These are phyloP conservation scores for Ypsolopha sequella DNA, from an alignment of 2,888 invertebrate species.

Conservation along the genomic window DNA sequence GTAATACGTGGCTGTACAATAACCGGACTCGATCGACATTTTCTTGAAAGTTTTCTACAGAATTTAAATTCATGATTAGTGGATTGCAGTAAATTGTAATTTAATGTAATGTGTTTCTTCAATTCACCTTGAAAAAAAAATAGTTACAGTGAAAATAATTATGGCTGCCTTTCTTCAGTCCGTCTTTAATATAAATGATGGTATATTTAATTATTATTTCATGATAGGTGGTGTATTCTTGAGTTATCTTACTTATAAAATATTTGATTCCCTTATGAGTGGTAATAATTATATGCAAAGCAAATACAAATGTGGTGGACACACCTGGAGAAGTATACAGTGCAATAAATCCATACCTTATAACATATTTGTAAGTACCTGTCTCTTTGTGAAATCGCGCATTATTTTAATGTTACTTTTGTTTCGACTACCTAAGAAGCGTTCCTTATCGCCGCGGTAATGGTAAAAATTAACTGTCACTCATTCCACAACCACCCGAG, in stretches of 20 bases:
- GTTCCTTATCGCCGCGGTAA: too few species aligned
- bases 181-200: constrained; percentile 31
- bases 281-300: constrained; percentile 47
- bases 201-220: constrained; percentile 50
- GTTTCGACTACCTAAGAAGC: too few species aligned
- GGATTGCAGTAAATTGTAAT: constrained; percentile 5
- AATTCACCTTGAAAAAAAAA: too few species aligned
- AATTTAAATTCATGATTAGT: not conserved
- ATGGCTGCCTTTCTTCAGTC: constrained; percentile 24
- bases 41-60: not conserved
- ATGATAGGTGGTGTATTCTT: constrained; percentile 49
- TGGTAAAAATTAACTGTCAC: too few species aligned
- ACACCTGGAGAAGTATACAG: constrained; percentile 64
- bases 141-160: not conserved
- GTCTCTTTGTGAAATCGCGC: not conserved
- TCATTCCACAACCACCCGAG: too few species aligned
- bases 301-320: constrained; percentile 42
- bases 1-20: too few species aligned
- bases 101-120: not conserved
- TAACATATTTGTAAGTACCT: constrained; percentile 56
- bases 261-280: constrained; percentile 41
- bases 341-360: constrained; percentile 63
- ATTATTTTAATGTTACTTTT: not conserved
- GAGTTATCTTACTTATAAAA: constrained; percentile 48
- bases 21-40: too few species aligned